Conservation (phyloP, 2,888 invertebrate species). For the Bombylius major region DNA sequence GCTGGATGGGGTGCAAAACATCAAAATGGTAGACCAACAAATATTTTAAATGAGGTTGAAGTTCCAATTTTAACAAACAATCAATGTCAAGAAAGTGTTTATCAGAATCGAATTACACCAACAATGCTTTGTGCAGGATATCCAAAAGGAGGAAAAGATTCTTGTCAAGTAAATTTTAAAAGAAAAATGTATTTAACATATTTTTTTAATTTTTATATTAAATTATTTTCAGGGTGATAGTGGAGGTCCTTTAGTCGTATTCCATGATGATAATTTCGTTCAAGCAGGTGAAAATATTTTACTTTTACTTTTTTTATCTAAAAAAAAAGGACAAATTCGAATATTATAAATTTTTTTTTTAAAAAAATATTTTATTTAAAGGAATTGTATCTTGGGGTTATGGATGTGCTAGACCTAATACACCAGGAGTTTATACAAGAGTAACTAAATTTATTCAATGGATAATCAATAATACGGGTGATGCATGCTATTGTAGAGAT, state of each 20-base stretch:
- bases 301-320: too few species aligned
- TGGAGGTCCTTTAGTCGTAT: conserved; percentile 28
- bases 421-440: conserved; percentile 16
- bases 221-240: conserved; percentile 24
- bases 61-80: conserved; percentile 32
- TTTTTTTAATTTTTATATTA: not conserved
- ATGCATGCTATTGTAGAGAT: conserved; percentile 9
- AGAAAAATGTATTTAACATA: not conserved
- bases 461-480: conserved; percentile 12
- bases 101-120: conserved; percentile 27
- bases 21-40: conserved; percentile 24
- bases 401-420: conserved; percentile 13
- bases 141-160: conserved; percentile 28
- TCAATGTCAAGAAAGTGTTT: conserved; percentile 27
- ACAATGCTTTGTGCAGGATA: conserved; percentile 33
- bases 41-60: conserved; percentile 25
- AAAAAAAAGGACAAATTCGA: too few species aligned
- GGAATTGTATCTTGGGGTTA: conserved; percentile 18
- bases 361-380: not conserved
- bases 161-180: conserved; percentile 26
- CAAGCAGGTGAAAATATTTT: not conserved
- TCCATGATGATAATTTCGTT: not conserved
- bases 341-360: too few species aligned
- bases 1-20: conserved; percentile 31
- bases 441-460: conserved; percentile 14